Conservation (phyloP, 2,888 invertebrate genomes). For the Orthosia gothica region DNA sequence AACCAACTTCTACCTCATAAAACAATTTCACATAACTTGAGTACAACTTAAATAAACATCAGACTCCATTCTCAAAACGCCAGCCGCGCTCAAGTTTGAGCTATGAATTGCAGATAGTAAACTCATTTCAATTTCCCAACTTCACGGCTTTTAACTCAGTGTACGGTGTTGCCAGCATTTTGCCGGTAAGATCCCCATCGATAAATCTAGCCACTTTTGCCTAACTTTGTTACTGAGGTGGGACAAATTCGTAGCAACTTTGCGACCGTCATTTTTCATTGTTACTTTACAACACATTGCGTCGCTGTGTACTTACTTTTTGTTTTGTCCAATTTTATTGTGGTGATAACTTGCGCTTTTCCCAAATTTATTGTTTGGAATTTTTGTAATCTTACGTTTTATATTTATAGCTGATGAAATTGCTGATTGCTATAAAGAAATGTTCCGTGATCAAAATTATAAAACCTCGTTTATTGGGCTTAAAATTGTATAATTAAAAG, state of each 20-base stretch:
- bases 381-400: constrained; percentile 66
- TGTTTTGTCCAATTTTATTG: constrained; percentile 70
- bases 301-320: constrained; percentile 65
- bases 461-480: not conserved
- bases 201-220: constrained; percentile 73
- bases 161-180: constrained; percentile 61
- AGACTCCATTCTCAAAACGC: constrained; percentile 46
- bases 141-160: constrained; percentile 66
- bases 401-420: constrained; percentile 58
- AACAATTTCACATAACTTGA: constrained; percentile 24
- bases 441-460: not conserved
- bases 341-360: constrained; percentile 65
- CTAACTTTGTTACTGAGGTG: constrained; percentile 73
- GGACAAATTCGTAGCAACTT: constrained; percentile 72
- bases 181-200: constrained; percentile 66
- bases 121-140: constrained; percentile 67
- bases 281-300: constrained; percentile 73
- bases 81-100: constrained; percentile 51
- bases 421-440: constrained; percentile 33
- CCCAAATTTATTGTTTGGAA: constrained; percentile 62
- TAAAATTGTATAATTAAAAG: not conserved
- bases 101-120: constrained; percentile 67
- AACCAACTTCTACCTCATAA: not conserved
- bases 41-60: constrained; percentile 55
- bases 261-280: constrained; percentile 71